Evolutionary conservation across 2,888 invertebrate genomes (phyloP), one percentile per base, ranked within the genome.

Genomic region (Gymnoscelis rufifasciata): DNA sequence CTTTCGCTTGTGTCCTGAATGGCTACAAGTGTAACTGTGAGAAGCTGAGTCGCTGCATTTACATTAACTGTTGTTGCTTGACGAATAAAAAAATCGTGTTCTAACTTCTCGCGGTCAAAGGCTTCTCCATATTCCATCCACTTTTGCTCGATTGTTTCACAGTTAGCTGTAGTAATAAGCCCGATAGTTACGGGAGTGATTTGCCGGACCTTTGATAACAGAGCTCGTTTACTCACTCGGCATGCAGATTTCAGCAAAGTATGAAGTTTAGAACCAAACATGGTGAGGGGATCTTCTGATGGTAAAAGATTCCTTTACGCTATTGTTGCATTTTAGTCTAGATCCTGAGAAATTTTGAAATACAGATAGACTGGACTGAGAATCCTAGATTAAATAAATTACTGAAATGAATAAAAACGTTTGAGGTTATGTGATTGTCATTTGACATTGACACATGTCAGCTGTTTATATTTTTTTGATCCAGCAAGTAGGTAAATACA

Each of bases 1-100:
- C 84, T 82, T 66, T 88, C 82, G 59, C 87, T 88, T 12, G 88
- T 87, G 53, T 90, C 89, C 60, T 89, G 82, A 56, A 90, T 83
- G 39, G 90, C 90, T n/a, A 89, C 81, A 49, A 89, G 59, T 12
- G 89, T 89, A 10, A 89, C 88, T 3, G 89, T 90, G 4, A 90
- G 69, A 2, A 90, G 74, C 57, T 90, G 89, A 12, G 87, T 88
- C 8, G 90, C 87, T n/a, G 90, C 87, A 59, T 89, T 89, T 2
- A 89, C 86, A 46, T 84, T 89, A 10, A 87, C 78, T 14, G 89
- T 88, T 1, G 89, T 88, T 2, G 90, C 89, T 72, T 90, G 90
- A 6, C 83, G 74, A 42, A 90, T 89, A 38, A 90, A 64, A 60
- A 88, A 89, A 36, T 89, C 89, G 44, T 90, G 90, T 54, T 88